Percentiles rank a stretch among this genome's conserved stretches.
Conservation (phyloP, 2,888 invertebrate species). For the Yponomeuta sedellus region DNA sequence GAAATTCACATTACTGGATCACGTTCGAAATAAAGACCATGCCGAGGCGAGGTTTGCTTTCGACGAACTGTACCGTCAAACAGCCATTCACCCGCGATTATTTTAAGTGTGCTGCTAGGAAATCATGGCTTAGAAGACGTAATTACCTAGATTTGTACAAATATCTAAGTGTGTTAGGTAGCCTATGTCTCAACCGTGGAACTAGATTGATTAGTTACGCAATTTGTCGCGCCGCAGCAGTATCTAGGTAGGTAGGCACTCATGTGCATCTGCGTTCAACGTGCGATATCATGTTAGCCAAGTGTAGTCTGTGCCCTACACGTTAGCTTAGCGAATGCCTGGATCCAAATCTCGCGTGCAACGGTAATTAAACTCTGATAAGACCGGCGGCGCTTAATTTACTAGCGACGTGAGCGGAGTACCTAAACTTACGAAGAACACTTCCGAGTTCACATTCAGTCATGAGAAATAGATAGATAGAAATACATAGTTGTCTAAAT, state of each 20-base stretch:
- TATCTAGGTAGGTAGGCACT: neutral
- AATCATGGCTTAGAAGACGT: too few relatives aligned
- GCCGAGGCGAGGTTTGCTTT: too few relatives aligned
- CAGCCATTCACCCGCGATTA: neutral
- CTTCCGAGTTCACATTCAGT: conserved; percentile 20
- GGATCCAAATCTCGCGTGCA: conserved; percentile 1
- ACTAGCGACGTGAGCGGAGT: neutral
- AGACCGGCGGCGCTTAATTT: neutral
- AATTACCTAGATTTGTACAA: too few relatives aligned
- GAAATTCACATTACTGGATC: too few relatives aligned
- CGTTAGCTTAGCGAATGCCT: neutral
- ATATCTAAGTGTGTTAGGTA: neutral
- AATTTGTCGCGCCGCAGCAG: conserved; percentile 10
- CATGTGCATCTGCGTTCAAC: neutral
- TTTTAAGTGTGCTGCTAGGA: neutral
- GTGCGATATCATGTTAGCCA: neutral
- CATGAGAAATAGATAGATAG: conserved; percentile 33
- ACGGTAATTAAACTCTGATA: neutral
- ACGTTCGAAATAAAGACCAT: too few relatives aligned
- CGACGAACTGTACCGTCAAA: neutral
- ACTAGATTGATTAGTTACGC: conserved; percentile 13
- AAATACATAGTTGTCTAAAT: conserved; percentile 32
- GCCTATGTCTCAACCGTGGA: conserved; percentile 11
- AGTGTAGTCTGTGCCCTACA: neutral
- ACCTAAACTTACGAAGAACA: conserved; percentile 11